phyloP scores from a whole-genome alignment of 2,888 invertebrate species.

The Perdita meconis region DNA sequence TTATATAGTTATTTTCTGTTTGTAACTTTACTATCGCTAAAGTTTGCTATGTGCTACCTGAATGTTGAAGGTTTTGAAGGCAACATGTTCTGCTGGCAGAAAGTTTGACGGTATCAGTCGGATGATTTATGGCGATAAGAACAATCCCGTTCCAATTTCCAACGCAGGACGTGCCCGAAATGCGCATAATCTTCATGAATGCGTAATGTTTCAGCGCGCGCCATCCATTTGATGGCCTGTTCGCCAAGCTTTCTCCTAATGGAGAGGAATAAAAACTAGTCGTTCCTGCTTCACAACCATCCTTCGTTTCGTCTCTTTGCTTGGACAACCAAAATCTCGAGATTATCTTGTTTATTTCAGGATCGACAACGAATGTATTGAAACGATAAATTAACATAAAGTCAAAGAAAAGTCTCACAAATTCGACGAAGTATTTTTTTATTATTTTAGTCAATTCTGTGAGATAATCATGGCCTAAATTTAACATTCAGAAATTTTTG shows the following conservation, averaged over 20 bases:
- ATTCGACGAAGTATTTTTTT: too few relatives aligned
- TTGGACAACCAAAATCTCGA: slow-evolving; percentile 14
- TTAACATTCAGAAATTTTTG: too few relatives aligned
- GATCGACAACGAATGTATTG: too few relatives aligned
- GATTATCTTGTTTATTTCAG: slow-evolving; percentile 19
- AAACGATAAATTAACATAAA: too few relatives aligned
- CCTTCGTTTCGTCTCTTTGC: slow-evolving; percentile 29
- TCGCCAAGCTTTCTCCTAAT: slow-evolving; percentile 52
- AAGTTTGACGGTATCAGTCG: slow-evolving; percentile 71
- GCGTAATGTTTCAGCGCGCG: slow-evolving; percentile 71
- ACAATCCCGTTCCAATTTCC: slow-evolving; percentile 79
- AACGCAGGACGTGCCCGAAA: slow-evolving; percentile 75
- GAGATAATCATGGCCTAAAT: too few relatives aligned
- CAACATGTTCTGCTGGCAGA: background rate
- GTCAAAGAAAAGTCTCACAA: too few relatives aligned
- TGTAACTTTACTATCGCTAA: too few relatives aligned
- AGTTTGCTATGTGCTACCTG: background rate
- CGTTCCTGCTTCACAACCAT: slow-evolving; percentile 24
- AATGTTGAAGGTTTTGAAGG: background rate
- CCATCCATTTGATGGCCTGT: slow-evolving; percentile 38
- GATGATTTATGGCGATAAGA: slow-evolving; percentile 77
- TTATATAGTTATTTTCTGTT: too few relatives aligned
- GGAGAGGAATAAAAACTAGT: slow-evolving; percentile 57
- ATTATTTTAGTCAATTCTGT: too few relatives aligned
- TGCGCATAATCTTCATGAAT: slow-evolving; percentile 80